These are phyloP conservation scores for Zonitis immaculata DNA, from an alignment of 2,888 invertebrate species.

Conservation along the genomic window DNA sequence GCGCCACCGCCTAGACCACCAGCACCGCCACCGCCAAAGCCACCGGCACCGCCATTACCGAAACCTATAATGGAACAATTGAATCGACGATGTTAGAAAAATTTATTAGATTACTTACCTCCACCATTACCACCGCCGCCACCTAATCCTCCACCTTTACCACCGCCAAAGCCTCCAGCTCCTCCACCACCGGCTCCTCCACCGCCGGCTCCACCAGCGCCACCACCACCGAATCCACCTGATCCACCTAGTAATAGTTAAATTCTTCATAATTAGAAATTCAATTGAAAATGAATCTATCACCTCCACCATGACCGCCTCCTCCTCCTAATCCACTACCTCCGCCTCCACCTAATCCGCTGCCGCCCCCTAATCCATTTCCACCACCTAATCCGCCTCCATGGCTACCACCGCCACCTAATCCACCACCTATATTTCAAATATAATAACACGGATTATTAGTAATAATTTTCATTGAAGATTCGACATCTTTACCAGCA, in stretches of 20 bases:
- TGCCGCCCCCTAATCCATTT: background rate
- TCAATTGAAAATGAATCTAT: background rate
- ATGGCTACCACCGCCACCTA: background rate
- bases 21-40: background rate
- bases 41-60: no score
- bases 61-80: no score
- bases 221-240: slow-evolving; percentile 8
- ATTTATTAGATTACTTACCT: no score
- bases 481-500: background rate
- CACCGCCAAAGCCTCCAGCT: slow-evolving; percentile 6
- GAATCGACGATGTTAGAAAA: no score
- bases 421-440: background rate
- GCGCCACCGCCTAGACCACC: no score
- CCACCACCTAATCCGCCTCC: slow-evolving; percentile 6
- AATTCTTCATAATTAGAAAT: background rate
- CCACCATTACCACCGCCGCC: slow-evolving; percentile 2
- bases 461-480: no score
- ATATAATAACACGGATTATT: no score
- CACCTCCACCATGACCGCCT: slow-evolving; percentile 6
- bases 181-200: background rate
- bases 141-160: slow-evolving; percentile 9
- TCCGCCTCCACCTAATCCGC: slow-evolving; percentile 4
- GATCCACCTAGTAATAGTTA: background rate
- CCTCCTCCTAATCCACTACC: background rate
- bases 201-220: slow-evolving; percentile 1